Conservation (phyloP, 2,888 invertebrate genomes). For the Orthosia incerta region DNA sequence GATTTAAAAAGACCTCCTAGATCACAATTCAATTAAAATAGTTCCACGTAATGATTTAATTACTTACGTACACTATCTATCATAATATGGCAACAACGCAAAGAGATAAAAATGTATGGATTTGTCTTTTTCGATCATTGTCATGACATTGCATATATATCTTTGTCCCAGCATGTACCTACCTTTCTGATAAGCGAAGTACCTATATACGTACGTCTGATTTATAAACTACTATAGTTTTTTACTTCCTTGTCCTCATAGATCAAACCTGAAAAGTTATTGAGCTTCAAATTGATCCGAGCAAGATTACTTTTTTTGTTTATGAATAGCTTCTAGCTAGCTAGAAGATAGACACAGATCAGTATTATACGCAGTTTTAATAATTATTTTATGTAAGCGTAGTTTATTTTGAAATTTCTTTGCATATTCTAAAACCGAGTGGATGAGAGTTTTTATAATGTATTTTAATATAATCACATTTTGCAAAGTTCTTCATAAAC, state of each 20-base stretch:
- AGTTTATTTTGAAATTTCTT: too few relatives aligned
- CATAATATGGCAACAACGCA: background rate
- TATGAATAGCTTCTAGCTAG: too few relatives aligned
- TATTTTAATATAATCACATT: too few relatives aligned
- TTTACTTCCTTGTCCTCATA: background rate
- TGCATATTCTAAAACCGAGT: too few relatives aligned
- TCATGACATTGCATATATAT: constrained; percentile 39
- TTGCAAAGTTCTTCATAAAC: background rate
- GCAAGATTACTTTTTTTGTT: background rate
- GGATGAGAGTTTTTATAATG: background rate
- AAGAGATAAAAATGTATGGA: background rate
- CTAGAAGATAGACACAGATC: too few relatives aligned
- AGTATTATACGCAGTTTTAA: too few relatives aligned
- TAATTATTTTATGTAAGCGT: too few relatives aligned
- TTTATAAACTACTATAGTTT: background rate
- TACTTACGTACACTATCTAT: constrained; percentile 1
- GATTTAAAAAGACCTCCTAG: constrained; percentile 1
- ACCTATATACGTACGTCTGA: background rate
- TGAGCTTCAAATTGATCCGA: background rate
- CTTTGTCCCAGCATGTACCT: background rate
- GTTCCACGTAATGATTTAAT: constrained; percentile 23
- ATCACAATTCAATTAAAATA: constrained; percentile 25
- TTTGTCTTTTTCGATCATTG: constrained; percentile 12
- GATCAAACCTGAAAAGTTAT: background rate
- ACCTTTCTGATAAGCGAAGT: background rate